These are phyloP conservation scores for Ambastaia sidthimunki DNA, from an alignment of 2,797 vertebrate species.

Conservation along the genomic window DNA sequence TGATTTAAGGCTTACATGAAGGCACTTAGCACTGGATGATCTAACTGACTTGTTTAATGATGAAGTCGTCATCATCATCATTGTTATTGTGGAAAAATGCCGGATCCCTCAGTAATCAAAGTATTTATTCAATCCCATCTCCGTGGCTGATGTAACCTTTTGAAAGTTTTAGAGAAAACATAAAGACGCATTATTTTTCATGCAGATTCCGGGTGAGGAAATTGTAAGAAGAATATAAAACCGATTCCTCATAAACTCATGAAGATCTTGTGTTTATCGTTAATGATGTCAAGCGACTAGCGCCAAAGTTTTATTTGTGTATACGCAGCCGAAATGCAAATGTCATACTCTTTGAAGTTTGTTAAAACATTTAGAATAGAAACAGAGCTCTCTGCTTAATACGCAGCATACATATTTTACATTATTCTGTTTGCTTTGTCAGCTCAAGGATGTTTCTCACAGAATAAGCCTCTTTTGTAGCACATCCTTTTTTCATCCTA, in stretches of 20 bases:
- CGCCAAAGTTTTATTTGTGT: slow-evolving; percentile 28
- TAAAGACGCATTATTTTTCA: neutral
- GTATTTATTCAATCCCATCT: slow-evolving; percentile 18
- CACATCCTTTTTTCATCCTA: slow-evolving; percentile 53
- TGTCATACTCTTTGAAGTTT: slow-evolving; percentile 53
- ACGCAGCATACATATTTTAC: slow-evolving; percentile 53
- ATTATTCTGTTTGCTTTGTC: slow-evolving; percentile 63
- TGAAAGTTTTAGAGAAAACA: slow-evolving; percentile 16
- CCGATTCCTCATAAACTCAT: slow-evolving; percentile 21
- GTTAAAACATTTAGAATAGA: slow-evolving; percentile 57
- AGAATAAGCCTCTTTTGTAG: slow-evolving; percentile 57
- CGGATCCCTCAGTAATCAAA: neutral
- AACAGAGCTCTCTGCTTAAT: slow-evolving; percentile 28
- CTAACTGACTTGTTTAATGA: slow-evolving; percentile 24
- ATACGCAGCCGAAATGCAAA: slow-evolving; percentile 44
- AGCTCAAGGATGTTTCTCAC: slow-evolving; percentile 58
- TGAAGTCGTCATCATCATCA: neutral
- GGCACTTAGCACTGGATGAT: neutral
- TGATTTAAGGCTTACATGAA: slow-evolving; percentile 1
- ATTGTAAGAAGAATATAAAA: slow-evolving; percentile 12
- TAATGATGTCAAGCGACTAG: slow-evolving; percentile 22
- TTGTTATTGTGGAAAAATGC: neutral
- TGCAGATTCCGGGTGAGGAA: slow-evolving; percentile 24
- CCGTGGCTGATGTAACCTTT: slow-evolving; percentile 34
- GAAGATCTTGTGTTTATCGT: slow-evolving; percentile 10